Evolutionary conservation across 1,140 invertebrate genomes (phyloP).

Genomic region (Zaprionus kolodkinae): DNA sequence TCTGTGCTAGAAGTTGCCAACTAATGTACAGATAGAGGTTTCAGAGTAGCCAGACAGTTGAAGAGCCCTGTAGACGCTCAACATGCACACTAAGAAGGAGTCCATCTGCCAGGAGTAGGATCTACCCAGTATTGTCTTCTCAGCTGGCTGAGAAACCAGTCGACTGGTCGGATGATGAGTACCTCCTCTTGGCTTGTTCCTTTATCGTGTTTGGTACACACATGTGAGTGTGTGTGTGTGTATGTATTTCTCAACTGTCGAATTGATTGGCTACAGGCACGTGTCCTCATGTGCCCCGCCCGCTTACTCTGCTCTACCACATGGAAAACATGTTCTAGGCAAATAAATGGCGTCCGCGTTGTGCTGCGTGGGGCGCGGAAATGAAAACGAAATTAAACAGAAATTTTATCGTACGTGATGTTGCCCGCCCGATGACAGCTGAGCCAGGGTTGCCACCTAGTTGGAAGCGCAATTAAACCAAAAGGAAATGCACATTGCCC

Average conservation of each 20-base stretch:
- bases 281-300: too few relatives aligned
- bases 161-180: too few relatives aligned
- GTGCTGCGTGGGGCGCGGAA: constrained; percentile 56
- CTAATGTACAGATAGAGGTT: too few relatives aligned
- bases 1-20: too few relatives aligned
- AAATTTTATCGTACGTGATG: constrained; percentile 59
- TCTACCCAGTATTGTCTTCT: too few relatives aligned
- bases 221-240: constrained; percentile 51
- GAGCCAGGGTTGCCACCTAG: constrained; percentile 44
- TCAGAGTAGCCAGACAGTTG: too few relatives aligned
- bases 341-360: constrained; percentile 43
- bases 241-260: constrained; percentile 25
- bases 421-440: constrained; percentile 24
- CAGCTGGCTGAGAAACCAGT: too few relatives aligned
- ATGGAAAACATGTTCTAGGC: constrained; percentile 19
- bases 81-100: too few relatives aligned
- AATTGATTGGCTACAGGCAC: constrained; percentile 73
- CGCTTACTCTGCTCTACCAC: background rate
- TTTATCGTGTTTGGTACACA: background rate
- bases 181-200: too few relatives aligned
- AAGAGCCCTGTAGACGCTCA: too few relatives aligned
- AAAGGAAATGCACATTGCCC: constrained; percentile 59
- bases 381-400: constrained; percentile 78
- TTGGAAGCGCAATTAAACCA: constrained; percentile 75
- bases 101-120: too few relatives aligned